Conservation (phyloP, 2,797 vertebrate genomes). For the Alectoris magna region DNA sequence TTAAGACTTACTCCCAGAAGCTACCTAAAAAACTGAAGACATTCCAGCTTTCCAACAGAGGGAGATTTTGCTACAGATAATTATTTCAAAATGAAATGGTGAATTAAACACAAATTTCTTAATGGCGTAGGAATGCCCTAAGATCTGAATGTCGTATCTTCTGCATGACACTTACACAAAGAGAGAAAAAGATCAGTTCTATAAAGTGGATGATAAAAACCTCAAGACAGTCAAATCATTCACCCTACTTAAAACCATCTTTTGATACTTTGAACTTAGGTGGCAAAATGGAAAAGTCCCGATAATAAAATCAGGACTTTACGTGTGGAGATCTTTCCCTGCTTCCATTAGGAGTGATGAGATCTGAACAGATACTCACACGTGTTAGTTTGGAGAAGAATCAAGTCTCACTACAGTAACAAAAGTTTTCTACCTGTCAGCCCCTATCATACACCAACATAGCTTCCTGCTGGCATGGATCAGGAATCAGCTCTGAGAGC, state of each 20-base stretch:
- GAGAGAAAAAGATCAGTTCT: background rate
- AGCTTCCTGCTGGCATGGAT: background rate
- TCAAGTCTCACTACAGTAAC: background rate
- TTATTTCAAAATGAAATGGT: constrained; percentile 53
- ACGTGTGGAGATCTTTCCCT: background rate
- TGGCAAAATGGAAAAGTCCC: background rate
- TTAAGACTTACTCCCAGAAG: constrained; percentile 65
- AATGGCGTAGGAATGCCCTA: background rate
- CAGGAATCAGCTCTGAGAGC: background rate
- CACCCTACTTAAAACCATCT: background rate
- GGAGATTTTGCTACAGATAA: constrained; percentile 64
- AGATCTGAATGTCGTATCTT: background rate
- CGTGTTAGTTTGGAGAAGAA: fast-evolving
- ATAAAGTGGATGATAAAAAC: background rate
- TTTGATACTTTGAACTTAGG: background rate
- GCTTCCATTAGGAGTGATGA: background rate
- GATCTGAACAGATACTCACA: background rate
- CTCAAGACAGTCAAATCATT: background rate
- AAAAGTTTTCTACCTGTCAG: background rate
- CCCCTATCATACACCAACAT: background rate
- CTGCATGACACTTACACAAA: background rate
- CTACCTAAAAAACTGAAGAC: constrained; percentile 60
- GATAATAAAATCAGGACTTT: background rate
- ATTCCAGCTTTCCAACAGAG: constrained; percentile 69
- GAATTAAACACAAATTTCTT: constrained; percentile 10